Evolutionary conservation across 2,113 vertebrate genomes (phyloP), one percentile per base, ranked within the genome.

Genomic region (Melospiza melodia): DNA sequence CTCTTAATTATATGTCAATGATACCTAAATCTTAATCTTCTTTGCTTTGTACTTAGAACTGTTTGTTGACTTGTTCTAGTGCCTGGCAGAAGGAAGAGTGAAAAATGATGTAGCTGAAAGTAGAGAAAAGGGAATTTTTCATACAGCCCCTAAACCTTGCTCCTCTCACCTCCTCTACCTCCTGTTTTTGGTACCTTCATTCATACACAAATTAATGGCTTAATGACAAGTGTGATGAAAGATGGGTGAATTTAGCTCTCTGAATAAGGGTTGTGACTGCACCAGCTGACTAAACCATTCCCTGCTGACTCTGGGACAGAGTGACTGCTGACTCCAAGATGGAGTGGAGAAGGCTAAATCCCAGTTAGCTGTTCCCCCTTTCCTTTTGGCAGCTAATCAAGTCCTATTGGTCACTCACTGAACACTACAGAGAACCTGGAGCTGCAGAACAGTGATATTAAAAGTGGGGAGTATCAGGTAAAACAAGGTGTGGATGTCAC

Each of bases 301-400:
- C 37, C 30, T 67, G 52, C 78, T 54, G 37, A 15, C 20, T n/a
- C 63, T 22, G 25, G 12, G 18, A 33, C 9, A 33, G 35, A 49
- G 31, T 18, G 17, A 20, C 55, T 68, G 30, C n/a, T 83, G n/a
- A 55, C 10, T 63, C 31, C 43, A 59, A 55, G 18, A 31, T 2
- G 6, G 51, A 74, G 10, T 2, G 4, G 35, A 58, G 23, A 92
- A 68, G 30, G 30, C 20, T 61, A 46, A 58, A 49, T 10, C 20
- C 46, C 48, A 21, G 6, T 72, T 22, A n/a, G 17, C 11, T 0
- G 0, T 31, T 31, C 11, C 20, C 24, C 5, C 48, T 82, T 41
- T 18, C n/a, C 7, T 48, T 51, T 28, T 58, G 3, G 4, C 14
- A 12, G 7, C 16, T 35, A 10, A 55, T 17, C 0, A 1, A 52